Base-by-base conservation (phyloP, 2,797 vertebrate genomes). In the Spea hammondii region DNA sequence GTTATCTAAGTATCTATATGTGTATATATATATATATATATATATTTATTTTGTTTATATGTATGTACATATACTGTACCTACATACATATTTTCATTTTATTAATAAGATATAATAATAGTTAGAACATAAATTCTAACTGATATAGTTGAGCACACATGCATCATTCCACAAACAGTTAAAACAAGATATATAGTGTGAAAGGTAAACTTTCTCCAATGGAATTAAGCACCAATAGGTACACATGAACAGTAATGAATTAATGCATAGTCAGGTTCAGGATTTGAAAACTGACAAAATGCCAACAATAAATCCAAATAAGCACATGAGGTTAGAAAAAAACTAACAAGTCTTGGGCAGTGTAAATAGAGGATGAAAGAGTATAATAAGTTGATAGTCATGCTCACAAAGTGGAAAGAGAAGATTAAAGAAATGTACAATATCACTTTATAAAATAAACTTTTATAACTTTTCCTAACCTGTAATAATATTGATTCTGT, bases 221-320 rank as follows among this genome's bases (percentile, higher is more conserved):
- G 59, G 59, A 17, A 62, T 62, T 62, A 62, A 8, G 12, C n/a
- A 17, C n/a, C 32, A 32, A 62, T n/a, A 62, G 59, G 59, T 62
- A 62, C 59, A 32, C 32, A 62, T 14, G 14, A 62, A 17, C n/a
- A 62, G 59, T 17, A 62, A 62, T 62, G 32, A 17, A 62, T 62
- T 62, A 62, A 62, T 62, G 59, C 59, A 62, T 62, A 62, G 59
- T 62, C 59, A 62, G 59, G 59, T 62, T 17, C 59, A 32, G n/a
- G 59, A 62, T 62, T 62, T n/a, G 59, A 62, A 32, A 62, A 62
- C 59, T 62, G 59, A 62, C 59, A 62, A 62, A 62, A 32, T 62
- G 59, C 59, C 59, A 62, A 62, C 14, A 62, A 62, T 62, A 17
- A 17, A 62, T 62, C 59, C 6, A 17, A 62, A 62, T 62, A 62